Conservation (phyloP, 2,888 invertebrate species). For the Terebella lapidaria region DNA sequence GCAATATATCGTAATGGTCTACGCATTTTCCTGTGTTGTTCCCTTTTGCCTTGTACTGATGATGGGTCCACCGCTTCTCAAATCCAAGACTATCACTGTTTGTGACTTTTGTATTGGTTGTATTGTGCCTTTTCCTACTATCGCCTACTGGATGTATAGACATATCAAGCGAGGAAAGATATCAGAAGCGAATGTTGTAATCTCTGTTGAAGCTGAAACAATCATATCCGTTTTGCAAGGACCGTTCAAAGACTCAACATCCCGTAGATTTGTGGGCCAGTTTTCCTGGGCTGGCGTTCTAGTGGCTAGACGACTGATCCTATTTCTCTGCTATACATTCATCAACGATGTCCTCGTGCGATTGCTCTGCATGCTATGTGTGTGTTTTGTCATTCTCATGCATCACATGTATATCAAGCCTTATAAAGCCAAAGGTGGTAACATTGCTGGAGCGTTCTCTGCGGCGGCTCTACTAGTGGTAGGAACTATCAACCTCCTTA, state of each 20-base stretch:
- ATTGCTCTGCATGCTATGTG: slow-evolving; percentile 14
- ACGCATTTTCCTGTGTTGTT: slow-evolving; percentile 16
- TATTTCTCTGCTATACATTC: slow-evolving; percentile 17
- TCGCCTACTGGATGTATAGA: slow-evolving; percentile 5
- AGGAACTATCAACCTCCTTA: slow-evolving; percentile 14
- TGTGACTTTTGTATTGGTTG: slow-evolving; percentile 14
- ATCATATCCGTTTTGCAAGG: slow-evolving; percentile 14
- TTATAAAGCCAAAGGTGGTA: slow-evolving; percentile 8
- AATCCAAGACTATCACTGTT: slow-evolving; percentile 6
- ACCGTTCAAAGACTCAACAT: slow-evolving; percentile 13
- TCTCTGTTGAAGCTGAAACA: slow-evolving; percentile 8
- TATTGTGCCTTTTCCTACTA: slow-evolving; percentile 12
- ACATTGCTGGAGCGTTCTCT: slow-evolving; percentile 13
- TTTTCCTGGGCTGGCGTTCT: slow-evolving; percentile 18
- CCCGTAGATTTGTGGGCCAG: not conserved
- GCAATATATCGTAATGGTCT: slow-evolving; percentile 22
- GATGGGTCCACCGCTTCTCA: slow-evolving; percentile 17
- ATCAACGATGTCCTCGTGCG: slow-evolving; percentile 14
- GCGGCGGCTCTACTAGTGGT: slow-evolving; percentile 16
- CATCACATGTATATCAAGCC: slow-evolving; percentile 17
- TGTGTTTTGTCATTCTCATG: slow-evolving; percentile 15
- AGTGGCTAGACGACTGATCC: slow-evolving; percentile 10
- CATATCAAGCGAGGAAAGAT: not conserved
- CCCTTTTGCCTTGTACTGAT: slow-evolving; percentile 20
- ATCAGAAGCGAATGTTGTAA: not conserved